phyloP scores from a whole-genome alignment of 2,113 vertebrate species.

The Elgaria multicarinata region DNA sequence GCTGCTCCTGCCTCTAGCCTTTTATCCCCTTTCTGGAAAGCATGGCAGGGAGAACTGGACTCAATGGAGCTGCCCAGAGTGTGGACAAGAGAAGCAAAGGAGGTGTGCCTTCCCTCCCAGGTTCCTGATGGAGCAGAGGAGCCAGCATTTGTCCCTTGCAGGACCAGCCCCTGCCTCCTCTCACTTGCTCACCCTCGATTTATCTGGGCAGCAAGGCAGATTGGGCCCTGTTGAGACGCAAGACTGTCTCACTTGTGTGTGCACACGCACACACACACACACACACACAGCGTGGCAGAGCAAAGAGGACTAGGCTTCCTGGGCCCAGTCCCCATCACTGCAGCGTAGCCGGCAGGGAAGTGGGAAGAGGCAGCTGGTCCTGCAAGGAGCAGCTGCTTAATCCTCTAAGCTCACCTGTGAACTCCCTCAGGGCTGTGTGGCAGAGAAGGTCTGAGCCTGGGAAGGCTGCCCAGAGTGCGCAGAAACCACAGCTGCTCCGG shows the following conservation, averaged over 20 bases:
- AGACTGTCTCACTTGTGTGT: too few species aligned
- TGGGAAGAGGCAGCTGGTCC: neutral
- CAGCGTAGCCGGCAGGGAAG: neutral
- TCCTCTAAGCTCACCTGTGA: neutral
- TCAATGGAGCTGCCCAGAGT: neutral
- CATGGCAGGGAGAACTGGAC: neutral
- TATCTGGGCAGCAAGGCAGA: neutral
- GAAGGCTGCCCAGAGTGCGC: too few species aligned
- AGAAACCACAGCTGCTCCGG: neutral
- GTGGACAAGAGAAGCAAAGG: neutral
- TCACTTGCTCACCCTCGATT: neutral
- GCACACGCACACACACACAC: too few species aligned
- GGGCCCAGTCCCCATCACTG: neutral
- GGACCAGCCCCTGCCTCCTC: neutral
- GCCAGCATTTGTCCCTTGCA: neutral
- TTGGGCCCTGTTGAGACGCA: neutral
- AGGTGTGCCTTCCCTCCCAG: neutral
- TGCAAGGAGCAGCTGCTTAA: neutral
- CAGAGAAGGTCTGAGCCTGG: neutral
- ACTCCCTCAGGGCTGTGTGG: neutral
- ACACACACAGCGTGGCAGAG: neutral
- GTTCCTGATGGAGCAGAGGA: neutral
- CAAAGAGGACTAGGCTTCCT: neutral
- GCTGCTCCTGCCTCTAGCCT: neutral
- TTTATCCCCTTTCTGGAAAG: neutral